These are phyloP conservation scores for Pongo pygmaeus DNA, from an alignment of 2,113 vertebrate genomes.

Conservation along the genomic window DNA sequence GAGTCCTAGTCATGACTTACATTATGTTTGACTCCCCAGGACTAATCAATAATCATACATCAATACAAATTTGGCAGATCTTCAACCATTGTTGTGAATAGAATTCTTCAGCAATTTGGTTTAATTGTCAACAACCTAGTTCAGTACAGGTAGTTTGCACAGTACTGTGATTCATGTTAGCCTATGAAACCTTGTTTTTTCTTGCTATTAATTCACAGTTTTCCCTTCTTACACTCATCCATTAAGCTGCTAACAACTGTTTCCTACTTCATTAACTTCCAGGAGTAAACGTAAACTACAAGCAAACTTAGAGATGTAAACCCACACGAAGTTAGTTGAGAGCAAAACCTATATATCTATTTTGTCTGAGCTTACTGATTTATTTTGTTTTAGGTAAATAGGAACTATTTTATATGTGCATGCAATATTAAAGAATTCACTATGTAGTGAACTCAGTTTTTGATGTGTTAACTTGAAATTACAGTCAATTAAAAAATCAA, in stretches of 20 bases:
- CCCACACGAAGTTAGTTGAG: background rate
- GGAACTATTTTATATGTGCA: background rate
- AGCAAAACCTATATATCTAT: background rate
- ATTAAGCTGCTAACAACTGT: background rate
- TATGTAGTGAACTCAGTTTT: background rate
- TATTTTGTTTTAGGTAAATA: background rate
- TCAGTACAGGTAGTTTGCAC: background rate
- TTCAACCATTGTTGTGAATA: background rate
- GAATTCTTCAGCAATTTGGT: background rate
- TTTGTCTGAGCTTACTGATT: background rate
- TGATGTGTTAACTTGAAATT: background rate
- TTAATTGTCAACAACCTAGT: background rate
- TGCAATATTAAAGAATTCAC: background rate
- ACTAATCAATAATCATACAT: background rate
- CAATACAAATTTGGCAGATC: background rate
- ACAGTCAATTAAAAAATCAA: background rate
- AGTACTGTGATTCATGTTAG: background rate
- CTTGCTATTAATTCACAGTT: background rate
- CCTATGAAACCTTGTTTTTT: background rate
- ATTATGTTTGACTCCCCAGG: background rate
- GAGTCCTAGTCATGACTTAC: background rate
- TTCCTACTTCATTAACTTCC: background rate
- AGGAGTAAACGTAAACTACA: background rate
- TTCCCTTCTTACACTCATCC: background rate
- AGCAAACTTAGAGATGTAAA: background rate